Conservation (phyloP, 2,113 vertebrate species). For the Leucopsar rothschildi region DNA sequence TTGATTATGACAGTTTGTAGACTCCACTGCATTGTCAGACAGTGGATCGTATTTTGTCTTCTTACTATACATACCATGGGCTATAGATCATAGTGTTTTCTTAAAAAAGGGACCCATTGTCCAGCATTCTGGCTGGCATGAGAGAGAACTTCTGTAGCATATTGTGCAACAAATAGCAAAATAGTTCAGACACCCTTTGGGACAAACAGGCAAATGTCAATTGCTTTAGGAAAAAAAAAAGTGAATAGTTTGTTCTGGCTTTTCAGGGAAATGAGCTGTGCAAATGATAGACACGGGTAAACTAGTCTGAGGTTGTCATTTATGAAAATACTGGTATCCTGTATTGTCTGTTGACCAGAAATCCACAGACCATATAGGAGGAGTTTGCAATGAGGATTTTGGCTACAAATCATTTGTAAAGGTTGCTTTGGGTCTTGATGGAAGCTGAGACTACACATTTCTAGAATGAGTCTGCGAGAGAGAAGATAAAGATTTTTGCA, state of each 20-base stretch:
- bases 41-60: conserved; percentile 55
- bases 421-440: background rate
- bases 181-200: conserved; percentile 11
- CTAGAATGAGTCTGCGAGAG: background rate
- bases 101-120: conserved; percentile 56
- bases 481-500: background rate
- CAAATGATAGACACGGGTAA: background rate
- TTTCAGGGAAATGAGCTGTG: background rate
- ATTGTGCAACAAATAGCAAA: conserved; percentile 48
- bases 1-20: conserved; percentile 70
- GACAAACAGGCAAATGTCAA: conserved; percentile 26
- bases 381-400: background rate
- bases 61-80: conserved; percentile 52
- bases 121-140: background rate
- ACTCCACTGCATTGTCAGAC: conserved; percentile 44
- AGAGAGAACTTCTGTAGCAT: background rate
- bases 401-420: background rate
- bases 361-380: background rate
- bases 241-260: background rate
- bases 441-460: background rate
- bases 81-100: conserved; percentile 52
- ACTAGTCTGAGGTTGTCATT: background rate
- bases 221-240: background rate
- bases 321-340: background rate
- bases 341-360: background rate